Evolutionary conservation across 2,113 vertebrate genomes (phyloP).

Genomic region (Podarcis cretensis): DNA sequence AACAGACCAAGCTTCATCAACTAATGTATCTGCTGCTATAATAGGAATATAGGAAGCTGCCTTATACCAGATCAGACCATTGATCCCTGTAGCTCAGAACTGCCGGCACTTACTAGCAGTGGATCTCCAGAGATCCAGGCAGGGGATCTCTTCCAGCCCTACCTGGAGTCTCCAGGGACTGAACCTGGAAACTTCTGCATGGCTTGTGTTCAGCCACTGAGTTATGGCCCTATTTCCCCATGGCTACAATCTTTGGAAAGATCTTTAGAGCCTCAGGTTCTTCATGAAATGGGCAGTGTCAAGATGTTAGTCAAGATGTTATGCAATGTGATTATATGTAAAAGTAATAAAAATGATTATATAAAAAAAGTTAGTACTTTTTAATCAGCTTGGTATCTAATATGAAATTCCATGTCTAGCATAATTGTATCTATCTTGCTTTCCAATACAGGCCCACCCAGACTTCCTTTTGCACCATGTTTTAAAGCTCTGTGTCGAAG

Average conservation of each 20-base stretch:
- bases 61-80: background rate
- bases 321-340: too few relatives aligned
- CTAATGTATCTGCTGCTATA: background rate
- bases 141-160: background rate
- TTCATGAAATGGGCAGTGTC: background rate
- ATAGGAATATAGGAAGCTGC: too few relatives aligned
- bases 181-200: background rate
- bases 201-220: background rate
- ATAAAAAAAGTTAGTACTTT: background rate
- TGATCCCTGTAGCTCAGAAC: background rate
- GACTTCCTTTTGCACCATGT: too few relatives aligned
- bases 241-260: background rate
- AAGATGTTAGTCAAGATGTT: background rate
- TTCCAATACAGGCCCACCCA: background rate
- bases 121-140: background rate
- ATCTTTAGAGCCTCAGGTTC: background rate
- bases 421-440: background rate
- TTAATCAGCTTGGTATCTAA: background rate
- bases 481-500: too few relatives aligned
- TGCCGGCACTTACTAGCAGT: background rate
- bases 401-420: background rate
- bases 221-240: background rate
- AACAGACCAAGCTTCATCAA: background rate
- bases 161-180: background rate
- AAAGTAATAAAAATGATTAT: too few relatives aligned